These are phyloP conservation scores for Tromatobia lineatoria DNA, from an alignment of 2,888 invertebrate species.

Conservation along the genomic window DNA sequence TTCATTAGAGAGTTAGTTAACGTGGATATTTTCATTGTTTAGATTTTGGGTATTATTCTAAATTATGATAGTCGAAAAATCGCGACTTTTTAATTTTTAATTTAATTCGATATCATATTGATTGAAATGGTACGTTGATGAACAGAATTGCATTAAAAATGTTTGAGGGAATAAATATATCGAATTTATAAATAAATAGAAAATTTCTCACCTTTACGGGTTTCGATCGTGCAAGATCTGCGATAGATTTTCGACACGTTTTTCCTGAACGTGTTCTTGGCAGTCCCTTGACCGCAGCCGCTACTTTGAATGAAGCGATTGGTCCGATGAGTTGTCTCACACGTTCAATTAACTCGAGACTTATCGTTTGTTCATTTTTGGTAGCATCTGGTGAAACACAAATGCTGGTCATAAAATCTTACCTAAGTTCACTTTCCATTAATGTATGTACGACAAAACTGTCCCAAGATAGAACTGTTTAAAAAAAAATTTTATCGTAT, in stretches of 20 bases:
- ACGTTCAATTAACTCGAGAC: slow-evolving; percentile 87
- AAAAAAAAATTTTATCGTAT: too few relatives aligned
- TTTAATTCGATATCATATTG: too few relatives aligned
- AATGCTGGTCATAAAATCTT: slow-evolving; percentile 52
- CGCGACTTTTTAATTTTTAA: too few relatives aligned
- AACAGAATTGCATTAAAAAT: too few relatives aligned
- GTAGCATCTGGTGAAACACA: slow-evolving; percentile 83
- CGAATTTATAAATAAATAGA: not conserved
- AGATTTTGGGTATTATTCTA: too few relatives aligned
- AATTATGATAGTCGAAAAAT: too few relatives aligned
- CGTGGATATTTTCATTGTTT: too few relatives aligned
- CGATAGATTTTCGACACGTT: slow-evolving; percentile 93
- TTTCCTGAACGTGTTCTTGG: slow-evolving; percentile 96
- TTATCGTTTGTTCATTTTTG: slow-evolving; percentile 87
- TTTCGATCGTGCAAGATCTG: slow-evolving; percentile 94
- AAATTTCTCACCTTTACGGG: slow-evolving; percentile 89
- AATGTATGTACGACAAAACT: too few relatives aligned
- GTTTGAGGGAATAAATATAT: too few relatives aligned
- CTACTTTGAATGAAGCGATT: slow-evolving; percentile 94
- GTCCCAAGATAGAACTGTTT: too few relatives aligned
- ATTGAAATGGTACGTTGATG: too few relatives aligned
- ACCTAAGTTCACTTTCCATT: not conserved
- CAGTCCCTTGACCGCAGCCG: slow-evolving; percentile 92
- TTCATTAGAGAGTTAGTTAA: too few relatives aligned
- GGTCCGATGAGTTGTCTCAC: slow-evolving; percentile 92